Percentiles rank a stretch among this genome's conserved stretches.
Evolutionary conservation across 2,797 vertebrate species (phyloP).

Genomic region (Leptoclinus maculatus): DNA sequence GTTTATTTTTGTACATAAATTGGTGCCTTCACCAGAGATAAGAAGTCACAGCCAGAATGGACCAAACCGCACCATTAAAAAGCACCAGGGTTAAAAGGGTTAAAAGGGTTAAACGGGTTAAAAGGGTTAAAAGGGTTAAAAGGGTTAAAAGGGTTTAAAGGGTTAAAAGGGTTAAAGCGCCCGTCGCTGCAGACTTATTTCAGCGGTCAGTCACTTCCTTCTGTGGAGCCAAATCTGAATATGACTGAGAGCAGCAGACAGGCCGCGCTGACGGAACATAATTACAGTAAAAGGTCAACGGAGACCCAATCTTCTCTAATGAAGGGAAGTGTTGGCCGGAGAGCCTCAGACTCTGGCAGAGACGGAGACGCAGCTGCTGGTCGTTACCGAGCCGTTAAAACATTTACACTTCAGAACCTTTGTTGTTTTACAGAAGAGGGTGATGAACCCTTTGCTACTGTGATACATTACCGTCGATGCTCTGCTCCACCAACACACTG

Average conservation of each 20-base stretch:
- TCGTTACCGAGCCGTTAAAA: conserved; percentile 11
- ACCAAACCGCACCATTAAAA: no score
- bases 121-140: no score
- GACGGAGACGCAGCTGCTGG: conserved; percentile 33
- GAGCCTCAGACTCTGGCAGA: conserved; percentile 1
- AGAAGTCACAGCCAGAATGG: no score
- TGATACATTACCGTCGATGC: no score
- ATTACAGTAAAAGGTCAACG: conserved; percentile 72
- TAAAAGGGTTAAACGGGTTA: no score
- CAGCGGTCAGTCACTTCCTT: neutral
- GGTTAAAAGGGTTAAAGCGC: no score
- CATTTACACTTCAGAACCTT: neutral
- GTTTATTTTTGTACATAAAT: no score
- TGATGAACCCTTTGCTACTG: neutral
- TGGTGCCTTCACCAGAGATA: no score
- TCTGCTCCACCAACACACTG: neutral
- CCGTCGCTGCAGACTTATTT: conserved; percentile 17
- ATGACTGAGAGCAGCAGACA: conserved; percentile 41
- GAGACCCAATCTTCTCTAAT: conserved; percentile 57
- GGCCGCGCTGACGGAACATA: conserved; percentile 55
- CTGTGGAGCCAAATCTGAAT: conserved; percentile 37
- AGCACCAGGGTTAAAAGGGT: no score
- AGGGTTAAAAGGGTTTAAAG: no score
- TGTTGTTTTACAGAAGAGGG: conserved; percentile 4
- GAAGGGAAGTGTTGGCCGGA: conserved; percentile 45